phyloP scores from a whole-genome alignment of 2,888 invertebrate species.

The Plebejus anna region DNA sequence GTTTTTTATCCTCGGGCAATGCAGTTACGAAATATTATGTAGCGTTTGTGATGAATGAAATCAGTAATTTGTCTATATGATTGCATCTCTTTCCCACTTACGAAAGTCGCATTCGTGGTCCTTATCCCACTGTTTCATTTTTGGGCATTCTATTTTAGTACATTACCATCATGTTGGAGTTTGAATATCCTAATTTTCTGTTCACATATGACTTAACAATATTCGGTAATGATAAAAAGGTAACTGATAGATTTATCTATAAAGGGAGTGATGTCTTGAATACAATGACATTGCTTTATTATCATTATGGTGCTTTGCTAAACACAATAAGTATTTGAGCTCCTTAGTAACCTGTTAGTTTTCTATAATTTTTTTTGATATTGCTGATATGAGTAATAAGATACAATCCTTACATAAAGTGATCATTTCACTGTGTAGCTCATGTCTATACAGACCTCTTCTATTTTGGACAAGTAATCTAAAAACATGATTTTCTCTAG shows the following conservation, averaged over 20 bases:
- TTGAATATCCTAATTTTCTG: constrained; percentile 68
- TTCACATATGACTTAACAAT: constrained; percentile 55
- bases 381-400: constrained; percentile 12
- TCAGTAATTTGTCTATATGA: constrained; percentile 76
- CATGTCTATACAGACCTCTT: not conserved
- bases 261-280: constrained; percentile 29
- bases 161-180: constrained; percentile 76
- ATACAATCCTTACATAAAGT: not conserved
- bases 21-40: constrained; percentile 24
- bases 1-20: not conserved
- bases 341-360: constrained; percentile 23
- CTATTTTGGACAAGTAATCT: not conserved
- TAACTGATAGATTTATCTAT: constrained; percentile 42
- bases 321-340: not conserved
- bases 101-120: constrained; percentile 52
- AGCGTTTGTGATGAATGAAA: constrained; percentile 44
- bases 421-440: constrained; percentile 4
- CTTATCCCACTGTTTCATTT: constrained; percentile 67
- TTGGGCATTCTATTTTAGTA: constrained; percentile 79
- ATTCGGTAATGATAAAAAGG: constrained; percentile 56
- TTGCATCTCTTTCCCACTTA: constrained; percentile 59
- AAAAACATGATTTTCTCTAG: constrained; percentile 3
- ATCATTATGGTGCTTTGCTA: constrained; percentile 25
- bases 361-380: not conserved
- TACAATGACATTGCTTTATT: constrained; percentile 27